Evolutionary conservation across 2,888 invertebrate species (phyloP), one percentile per base, ranked within the genome.

Genomic region (Epistrophella euchroma): DNA sequence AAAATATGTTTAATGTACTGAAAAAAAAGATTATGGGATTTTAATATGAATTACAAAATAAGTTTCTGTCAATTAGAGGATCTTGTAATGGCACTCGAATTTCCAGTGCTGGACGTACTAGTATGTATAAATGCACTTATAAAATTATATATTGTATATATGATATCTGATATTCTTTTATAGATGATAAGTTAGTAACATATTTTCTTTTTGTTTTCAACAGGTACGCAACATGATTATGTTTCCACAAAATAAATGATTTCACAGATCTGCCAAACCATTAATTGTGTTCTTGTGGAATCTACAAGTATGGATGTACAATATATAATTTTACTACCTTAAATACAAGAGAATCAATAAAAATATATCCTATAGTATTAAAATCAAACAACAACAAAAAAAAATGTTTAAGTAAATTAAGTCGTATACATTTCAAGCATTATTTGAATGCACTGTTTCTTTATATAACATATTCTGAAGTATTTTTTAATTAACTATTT

Each of bases 191-290:
- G 0, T 28, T 28, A 6, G 5, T 25, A 6, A 17, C 19, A 56
- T 0, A 17, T 17, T 50, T 77, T 52, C 2, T 37, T 62, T 70
- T 55, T 15, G 11, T 72, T 45, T 13, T 37, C 56, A 1, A 32
- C 45, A 76, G 66, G 47, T 81, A 88, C 73, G 79, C 64, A 86
- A 84, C 62, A 84, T 82, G 45, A 74, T 58, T 58, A 71, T 19
- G 55, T 15, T 82, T 89, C 64, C 91, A 84, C 92, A 92, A 88
- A 92, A 92, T 91, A 91, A 91, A 91, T 92, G 92, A 92, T 92
- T 92, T 91, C 91, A 89, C 89, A 88, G 82, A 89, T 86, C 78
- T 86, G 78, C 66, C 73, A 82, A 86, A 72, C 78, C 78, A 70
- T 86, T 84, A 82, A 82, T 84, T 79, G 87, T 88, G 83, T 83